Percentiles rank a stretch among this genome's conserved stretches.
Evolutionary conservation across 1,140 invertebrate species (phyloP).

Genomic region (Calephelis virginiensis): DNA sequence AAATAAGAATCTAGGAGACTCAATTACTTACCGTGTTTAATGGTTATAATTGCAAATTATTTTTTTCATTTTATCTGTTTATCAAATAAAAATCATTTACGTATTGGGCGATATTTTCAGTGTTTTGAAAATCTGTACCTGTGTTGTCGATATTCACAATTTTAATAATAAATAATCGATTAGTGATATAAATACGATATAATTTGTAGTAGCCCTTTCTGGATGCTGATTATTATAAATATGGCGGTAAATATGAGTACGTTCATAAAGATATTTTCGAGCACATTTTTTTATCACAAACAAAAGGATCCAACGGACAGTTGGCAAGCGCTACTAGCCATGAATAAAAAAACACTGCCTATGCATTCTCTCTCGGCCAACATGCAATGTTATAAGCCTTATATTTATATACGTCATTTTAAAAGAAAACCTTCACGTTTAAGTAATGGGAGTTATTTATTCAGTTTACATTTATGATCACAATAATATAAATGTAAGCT

Average conservation of each 20-base stretch:
- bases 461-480: too few species aligned
- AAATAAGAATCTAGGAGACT: too few species aligned
- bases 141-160: too few species aligned
- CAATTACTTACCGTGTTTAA: too few species aligned
- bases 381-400: constrained; percentile 9
- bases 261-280: constrained; percentile 8
- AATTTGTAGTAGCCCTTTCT: neutral
- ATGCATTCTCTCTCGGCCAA: constrained; percentile 16
- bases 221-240: neutral
- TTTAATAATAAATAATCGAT: too few species aligned
- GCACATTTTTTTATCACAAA: constrained; percentile 20
- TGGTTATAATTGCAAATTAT: too few species aligned
- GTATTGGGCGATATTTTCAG: too few species aligned
- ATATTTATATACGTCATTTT: neutral
- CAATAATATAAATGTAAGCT: too few species aligned
- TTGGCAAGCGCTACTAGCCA: constrained; percentile 21
- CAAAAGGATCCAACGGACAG: constrained; percentile 22
- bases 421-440: neutral
- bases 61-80: too few species aligned
- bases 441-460: neutral
- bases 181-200: too few species aligned
- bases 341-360: constrained; percentile 22
- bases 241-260: constrained; percentile 7
- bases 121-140: too few species aligned
- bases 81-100: too few species aligned